A percentile compares a stretch with the other conserved stretches of the same genome.
Conservation (phyloP, 2,797 vertebrate genomes). For the Xiphorhynchus erythropygius region DNA sequence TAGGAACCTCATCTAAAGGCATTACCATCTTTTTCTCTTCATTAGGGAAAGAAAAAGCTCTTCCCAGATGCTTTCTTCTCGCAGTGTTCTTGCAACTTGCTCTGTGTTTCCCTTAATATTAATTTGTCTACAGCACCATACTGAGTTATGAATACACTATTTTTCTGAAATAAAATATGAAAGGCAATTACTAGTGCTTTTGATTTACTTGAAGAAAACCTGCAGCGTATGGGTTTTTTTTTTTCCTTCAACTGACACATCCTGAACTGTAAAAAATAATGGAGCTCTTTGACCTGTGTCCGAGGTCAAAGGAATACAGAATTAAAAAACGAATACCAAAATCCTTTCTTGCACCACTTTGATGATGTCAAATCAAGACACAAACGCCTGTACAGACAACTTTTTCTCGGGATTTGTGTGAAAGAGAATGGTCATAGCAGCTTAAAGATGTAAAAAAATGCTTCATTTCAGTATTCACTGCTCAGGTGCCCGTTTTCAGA, state of each 20-base stretch:
- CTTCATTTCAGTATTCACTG: not conserved
- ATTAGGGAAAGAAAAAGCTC: constrained; percentile 29
- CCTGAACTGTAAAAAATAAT: not conserved
- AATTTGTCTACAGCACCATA: constrained; percentile 31
- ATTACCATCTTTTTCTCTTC: constrained; percentile 31
- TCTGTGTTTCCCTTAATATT: not conserved
- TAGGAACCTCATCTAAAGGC: constrained; percentile 29
- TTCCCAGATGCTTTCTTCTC: not conserved
- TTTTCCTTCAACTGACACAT: not conserved
- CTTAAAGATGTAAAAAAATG: not conserved
- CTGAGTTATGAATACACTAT: not conserved
- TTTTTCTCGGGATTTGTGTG: not conserved
- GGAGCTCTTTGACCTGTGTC: constrained; percentile 5
- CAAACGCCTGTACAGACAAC: not conserved
- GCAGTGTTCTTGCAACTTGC: not conserved
- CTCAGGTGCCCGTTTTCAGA: not conserved
- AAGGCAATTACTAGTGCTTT: constrained; percentile 14
- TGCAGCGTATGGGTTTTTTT: not conserved
- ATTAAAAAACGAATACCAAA: not conserved
- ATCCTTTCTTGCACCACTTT: not conserved
- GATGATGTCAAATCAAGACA: not conserved
- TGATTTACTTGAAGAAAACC: constrained; percentile 33
- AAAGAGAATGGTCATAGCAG: not conserved
- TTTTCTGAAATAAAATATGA: constrained; percentile 26
- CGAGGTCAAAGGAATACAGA: not conserved